Evolutionary conservation across 2,113 vertebrate species (phyloP), one percentile per base, ranked within the genome.

Genomic region (Pycnonotus jocosus): DNA sequence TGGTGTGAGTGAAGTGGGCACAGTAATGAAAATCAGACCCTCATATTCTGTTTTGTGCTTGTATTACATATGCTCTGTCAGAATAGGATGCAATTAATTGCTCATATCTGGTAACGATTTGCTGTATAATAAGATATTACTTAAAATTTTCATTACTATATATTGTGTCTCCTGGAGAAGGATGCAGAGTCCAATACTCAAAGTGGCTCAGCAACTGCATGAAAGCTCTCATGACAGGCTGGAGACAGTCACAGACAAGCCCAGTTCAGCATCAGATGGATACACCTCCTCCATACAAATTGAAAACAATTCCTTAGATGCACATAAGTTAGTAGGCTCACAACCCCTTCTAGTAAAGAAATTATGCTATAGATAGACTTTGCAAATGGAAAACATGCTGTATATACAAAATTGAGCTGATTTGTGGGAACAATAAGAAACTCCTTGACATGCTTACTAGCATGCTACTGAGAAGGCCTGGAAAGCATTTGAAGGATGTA

Each of bases 371-470:
- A 3, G 45, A 47, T 77, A 33, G 33, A 40, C 18, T 70, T 72
- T 44, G 23, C 54, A n/a, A 18, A 17, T 53, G 27, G 23, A 82
- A 92, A 76, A 11, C 18, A 40, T 25, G 44, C 9, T 66, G 31
- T 1, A 0, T 25, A 18, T 7, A 5, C 15, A 82, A 71, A 74
- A 44, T 6, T 31, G n/a, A 48, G 15, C 7, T 48, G 56, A 45
- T 70, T 65, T 90, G 20, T 0, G 0, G 51, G 23, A 70, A 27
- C 42, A 65, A 15, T 85, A 77, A 82, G 50, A 65, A 22, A 65
- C 1, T 1, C 12, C 21, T 81, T 82, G 37, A 70, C 45, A 57
- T 33, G 17, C 8, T 65, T 0, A 0, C 15, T n/a, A 31, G 16
- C 0, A 1, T 48, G 25, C 19, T 85, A 31, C 54, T 61, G 31